These are phyloP conservation scores for Aquatica leii DNA, from an alignment of 2,888 invertebrate species.

Conservation along the genomic window DNA sequence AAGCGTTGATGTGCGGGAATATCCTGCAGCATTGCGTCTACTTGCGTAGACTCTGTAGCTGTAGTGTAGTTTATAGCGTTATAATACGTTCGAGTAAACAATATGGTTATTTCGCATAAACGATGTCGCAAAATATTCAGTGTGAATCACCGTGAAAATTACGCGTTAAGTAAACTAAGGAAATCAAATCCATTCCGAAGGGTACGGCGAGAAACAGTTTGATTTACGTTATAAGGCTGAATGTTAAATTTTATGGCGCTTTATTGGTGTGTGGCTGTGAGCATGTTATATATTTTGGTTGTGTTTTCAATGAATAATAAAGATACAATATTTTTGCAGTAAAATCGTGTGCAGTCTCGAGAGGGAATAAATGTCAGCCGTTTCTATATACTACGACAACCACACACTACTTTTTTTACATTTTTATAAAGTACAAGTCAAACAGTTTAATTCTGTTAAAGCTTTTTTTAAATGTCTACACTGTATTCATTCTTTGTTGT, in stretches of 20 bases:
- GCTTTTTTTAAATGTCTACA: conserved; percentile 8
- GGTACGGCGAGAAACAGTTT: conserved; percentile 31
- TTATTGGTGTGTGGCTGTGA: conserved; percentile 60
- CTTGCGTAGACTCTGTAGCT: conserved; percentile 44
- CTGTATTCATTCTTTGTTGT: background rate
- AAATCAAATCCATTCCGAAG: conserved; percentile 41
- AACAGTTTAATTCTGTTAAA: conserved; percentile 1
- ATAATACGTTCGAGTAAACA: conserved; percentile 24
- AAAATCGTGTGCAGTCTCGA: conserved; percentile 47
- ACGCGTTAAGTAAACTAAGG: conserved; percentile 29
- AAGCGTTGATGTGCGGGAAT: conserved; percentile 35
- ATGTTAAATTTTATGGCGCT: conserved; percentile 51
- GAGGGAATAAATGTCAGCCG: conserved; percentile 30
- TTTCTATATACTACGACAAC: background rate
- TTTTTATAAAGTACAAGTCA: conserved; percentile 7
- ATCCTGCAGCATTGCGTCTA: conserved; percentile 44
- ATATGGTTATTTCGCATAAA: conserved; percentile 27
- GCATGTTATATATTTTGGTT: conserved; percentile 53
- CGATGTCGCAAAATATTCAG: conserved; percentile 28
- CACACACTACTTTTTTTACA: background rate
- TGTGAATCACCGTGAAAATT: conserved; percentile 22
- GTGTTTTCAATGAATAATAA: conserved; percentile 46
- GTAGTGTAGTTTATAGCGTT: conserved; percentile 35
- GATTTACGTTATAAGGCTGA: conserved; percentile 52
- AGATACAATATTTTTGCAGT: conserved; percentile 12